Base-by-base conservation (phyloP, 2,113 vertebrate species). In the Gopherus evgoodei region DNA sequence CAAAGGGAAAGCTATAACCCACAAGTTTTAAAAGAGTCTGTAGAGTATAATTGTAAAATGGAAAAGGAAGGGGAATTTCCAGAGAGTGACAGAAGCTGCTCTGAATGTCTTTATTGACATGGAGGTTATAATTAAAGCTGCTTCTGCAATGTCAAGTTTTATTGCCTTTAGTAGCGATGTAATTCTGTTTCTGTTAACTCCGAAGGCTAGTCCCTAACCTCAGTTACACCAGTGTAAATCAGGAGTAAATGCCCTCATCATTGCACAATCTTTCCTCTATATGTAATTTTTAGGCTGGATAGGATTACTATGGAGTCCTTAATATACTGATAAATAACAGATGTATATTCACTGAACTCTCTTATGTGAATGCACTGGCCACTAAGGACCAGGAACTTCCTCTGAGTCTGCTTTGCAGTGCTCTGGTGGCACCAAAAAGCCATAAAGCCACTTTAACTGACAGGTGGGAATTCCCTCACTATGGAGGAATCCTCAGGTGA, bases 31-130 rank as follows among this genome's bases (percentile, higher is more conserved):
- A 31, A 59, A 59, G 29, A 14, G 29, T 62, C 57, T 14, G 12
- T 62, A 62, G 57, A 62, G 29, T 62, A 31, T 6, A 29, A 62
- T 5, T 35, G 57, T 50, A 31, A 1, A 22, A 44, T 83, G 31
- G n/a, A 84, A 83, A 84, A 47, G 57, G 59, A 82, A 35, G n/a
- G 69, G 89, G 1, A 2, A 27, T 38, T 29, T 50, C 35, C 80
- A 24, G 14, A 31, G 44, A 0, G 0, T 6, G 24, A 83, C 62
- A 52, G 10, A 62, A 62, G 13, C 31, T 17, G 81, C 82, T 50
- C 69, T 49, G 78, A 57, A 52, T 19, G 81, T 89, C 50, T 72
- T 10, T 38, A 82, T 83, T 78, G 86, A 75, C 21, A 78, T 19
- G 75, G 0, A 75, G 17, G 27, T 86, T 49, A 78, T 22, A 89